Base-by-base conservation (phyloP, 2,888 invertebrate genomes). In the Pycnomerus fuliginosus region DNA sequence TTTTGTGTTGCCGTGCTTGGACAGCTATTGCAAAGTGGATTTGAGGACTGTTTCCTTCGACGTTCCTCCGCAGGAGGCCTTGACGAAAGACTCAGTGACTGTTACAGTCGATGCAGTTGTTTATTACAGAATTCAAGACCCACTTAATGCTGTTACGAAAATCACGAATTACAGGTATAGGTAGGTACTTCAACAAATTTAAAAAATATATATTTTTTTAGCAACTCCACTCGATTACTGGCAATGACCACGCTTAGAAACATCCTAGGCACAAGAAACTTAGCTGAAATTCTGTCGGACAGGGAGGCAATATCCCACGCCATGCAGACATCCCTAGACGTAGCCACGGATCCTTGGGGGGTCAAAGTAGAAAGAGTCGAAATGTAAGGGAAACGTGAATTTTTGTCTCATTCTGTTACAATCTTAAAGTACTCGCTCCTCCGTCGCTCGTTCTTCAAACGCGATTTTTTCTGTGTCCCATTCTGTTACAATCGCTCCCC, bases 51-150 rank as follows among this genome's bases (percentile, higher is more conserved):
- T 96, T 0, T 92, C 94, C 0, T 97, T 96, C 67, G 94, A 96
- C 74, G 94, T 97, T 1, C 94, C 96, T 28, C 93, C 95, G 0
- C 96, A 97, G 76, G 95, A 96, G 87, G 87, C 89, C 14, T 76
- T 95, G 38, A 91, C 93, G n/a, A 89, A 90, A 74, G 94, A 95
- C 71, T 90, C 90, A 0, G 94, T 95, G 16, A 96, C 95, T 0
- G 93, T 96, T 1, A 90, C 90, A 1, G 95, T 95, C 2, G 94
- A 95, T 65, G 94, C 94, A 0, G 88, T 89, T 1, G 87, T 90
- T 23, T 90, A 89, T 69, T 90, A 90, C 67, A 80, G 87, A 51
- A 87, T 89, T 48, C 85, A 85, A 60, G 85, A 88, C 65, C 88
- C 88, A 0, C 67, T 89, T 8, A 87, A 82, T 64, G 87, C 88